Base-by-base conservation (phyloP, 1,140 invertebrate species). In the Saccostrea echinata region DNA sequence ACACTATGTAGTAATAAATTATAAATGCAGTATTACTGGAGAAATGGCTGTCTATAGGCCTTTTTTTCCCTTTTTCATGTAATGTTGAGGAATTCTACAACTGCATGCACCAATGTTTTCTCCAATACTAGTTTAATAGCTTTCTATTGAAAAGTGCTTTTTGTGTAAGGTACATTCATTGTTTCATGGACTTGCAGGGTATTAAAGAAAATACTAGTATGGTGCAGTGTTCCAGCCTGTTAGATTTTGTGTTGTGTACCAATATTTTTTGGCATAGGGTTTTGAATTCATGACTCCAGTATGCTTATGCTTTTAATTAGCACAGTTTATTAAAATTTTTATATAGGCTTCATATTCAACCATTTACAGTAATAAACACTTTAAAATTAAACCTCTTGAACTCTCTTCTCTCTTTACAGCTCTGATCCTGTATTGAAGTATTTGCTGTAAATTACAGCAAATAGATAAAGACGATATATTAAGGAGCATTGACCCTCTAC, bases 331-430 rank as follows among this genome's bases (percentile, higher is more conserved):
- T 30, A 11, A 30, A 76, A 76, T 76, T 76, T 76, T 30, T 76
- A 76, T 30, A 30, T 76, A 21, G 18, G 18, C 21, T 27, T 76
- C 24, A 11, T 76, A 76, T 27, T 33, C 27, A 76, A 33, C 27
- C 68, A 76, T 76, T 30, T 76, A 76, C 68, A 76, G 27, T 71
- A 76, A 76, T 76, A 76, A 76, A 76, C 11, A 61, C n/a, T 16
- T 21, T 61, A 61, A 21, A 21, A 61, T 61, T 61, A 18, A 57
- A 61, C 43, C 43, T 43, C 6, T 43, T 43, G 9, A 43, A 9
- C 43, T 43, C 9, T 43, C 6, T 43, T 43, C 43, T 43, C 9
- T 43, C 43, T 43, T 43, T 43, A 8, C 43, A 43, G 43, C 9
- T 43, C 4, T 8, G 43, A 6, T 43, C n/a, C 43, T 43, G 43